Base-by-base conservation (phyloP, 2,113 vertebrate genomes). In the Equus quagga region DNA sequence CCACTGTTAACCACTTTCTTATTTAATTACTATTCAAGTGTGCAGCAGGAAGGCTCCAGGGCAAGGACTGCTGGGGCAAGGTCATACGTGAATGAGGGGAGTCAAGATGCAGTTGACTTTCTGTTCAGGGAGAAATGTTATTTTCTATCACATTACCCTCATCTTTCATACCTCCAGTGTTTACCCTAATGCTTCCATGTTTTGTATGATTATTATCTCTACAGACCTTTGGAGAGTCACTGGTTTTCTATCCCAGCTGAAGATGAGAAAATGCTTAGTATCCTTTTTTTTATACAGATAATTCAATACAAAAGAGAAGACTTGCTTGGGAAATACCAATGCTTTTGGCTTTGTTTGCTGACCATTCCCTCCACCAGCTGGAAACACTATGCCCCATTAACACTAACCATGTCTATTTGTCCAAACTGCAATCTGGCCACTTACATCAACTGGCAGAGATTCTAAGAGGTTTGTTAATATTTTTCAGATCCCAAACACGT, bases 21-120 rank as follows among this genome's bases (percentile, higher is more conserved):
- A 94, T 9, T 96, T 46, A 93, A 89, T 64, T 5, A 6, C 7
- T 62, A 33, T 14, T 73, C 76, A 69, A 87, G 33, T 62, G 31
- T 64, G 79, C 73, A 15, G 49, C n/a, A 83, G 64, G 81, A 70
- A 41, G 31, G 1, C 70, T 56, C 49, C 56, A 44, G 93, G 94
- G 21, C 89, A 94, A 72, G 23, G 56, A 44, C 3, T 83, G 87
- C 87, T 62, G 54, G 70, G 81, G 33, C 65, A 86, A 97, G 89
- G 85, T 75, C 79, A 87, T 86, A 26, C 78, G 58, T 76, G 41
- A 86, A 90, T 23, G 87, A 95, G 26, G 88, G 84, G 89, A 80
- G 76, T 82, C 81, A 89, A 89, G 54, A 85, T 9, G 15, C n/a
- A 95, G 82, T 64, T 82, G 96, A 56, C 75, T 90, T 86, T 94